Percentiles rank a stretch among this genome's conserved stretches.
phyloP scores from a whole-genome alignment of 1,140 invertebrate species.

The Littorina saxatilis region DNA sequence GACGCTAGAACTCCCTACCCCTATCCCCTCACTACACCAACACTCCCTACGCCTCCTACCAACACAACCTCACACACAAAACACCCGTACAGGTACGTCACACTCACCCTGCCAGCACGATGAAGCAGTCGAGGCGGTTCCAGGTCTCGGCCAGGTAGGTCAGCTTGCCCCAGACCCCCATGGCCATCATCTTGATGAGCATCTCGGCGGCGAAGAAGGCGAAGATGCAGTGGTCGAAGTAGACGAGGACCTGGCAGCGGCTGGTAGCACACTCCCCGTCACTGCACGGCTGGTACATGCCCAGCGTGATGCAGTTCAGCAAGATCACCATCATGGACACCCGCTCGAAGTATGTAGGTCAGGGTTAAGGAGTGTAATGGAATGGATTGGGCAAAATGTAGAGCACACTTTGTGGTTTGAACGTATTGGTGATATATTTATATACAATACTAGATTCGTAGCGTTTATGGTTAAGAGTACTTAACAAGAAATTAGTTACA shows the following conservation, averaged over 20 bases:
- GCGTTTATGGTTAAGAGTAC: neutral
- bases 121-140: slow-evolving; percentile 99
- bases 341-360: slow-evolving; percentile 97
- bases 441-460: no score
- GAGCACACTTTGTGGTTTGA: neutral
- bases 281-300: slow-evolving; percentile 98
- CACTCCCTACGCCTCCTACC: no score
- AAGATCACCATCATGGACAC: slow-evolving; percentile 98
- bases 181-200: slow-evolving; percentile 98
- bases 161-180: slow-evolving; percentile 96
- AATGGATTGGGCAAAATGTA: neutral
- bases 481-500: no score
- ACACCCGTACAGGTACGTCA: no score
- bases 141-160: slow-evolving; percentile 97
- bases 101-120: slow-evolving; percentile 95
- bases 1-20: no score
- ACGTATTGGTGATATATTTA: no score
- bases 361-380: slow-evolving; percentile 70
- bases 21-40: no score
- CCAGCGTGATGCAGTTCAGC: slow-evolving; percentile 98
- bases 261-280: slow-evolving; percentile 90
- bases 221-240: slow-evolving; percentile 99
- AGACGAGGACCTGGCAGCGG: slow-evolving; percentile 95
- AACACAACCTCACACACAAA: no score
- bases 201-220: slow-evolving; percentile 92